Percentiles rank a stretch among this genome's conserved stretches.
These are phyloP conservation scores for Nebria salina DNA, from an alignment of 2,888 invertebrate genomes.

Conservation along the genomic window DNA sequence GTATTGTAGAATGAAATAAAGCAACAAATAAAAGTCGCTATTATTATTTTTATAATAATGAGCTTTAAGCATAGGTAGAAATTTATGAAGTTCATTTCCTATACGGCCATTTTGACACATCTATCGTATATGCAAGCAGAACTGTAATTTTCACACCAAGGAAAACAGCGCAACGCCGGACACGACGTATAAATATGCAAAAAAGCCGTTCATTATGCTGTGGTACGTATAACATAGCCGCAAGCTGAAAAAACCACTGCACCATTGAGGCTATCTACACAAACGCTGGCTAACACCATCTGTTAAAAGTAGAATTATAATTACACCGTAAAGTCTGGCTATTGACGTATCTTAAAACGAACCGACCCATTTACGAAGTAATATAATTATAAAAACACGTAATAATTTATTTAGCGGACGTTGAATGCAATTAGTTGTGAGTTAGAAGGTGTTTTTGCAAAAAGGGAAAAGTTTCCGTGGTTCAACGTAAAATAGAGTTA, in stretches of 20 bases:
- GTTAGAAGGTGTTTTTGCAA: conserved; percentile 25
- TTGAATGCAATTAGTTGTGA: conserved; percentile 36
- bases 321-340: background rate
- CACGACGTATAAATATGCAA: conserved; percentile 18
- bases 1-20: background rate
- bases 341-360: conserved; percentile 26
- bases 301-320: conserved; percentile 3
- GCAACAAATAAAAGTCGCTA: conserved; percentile 5
- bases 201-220: conserved; percentile 9
- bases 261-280: background rate
- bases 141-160: conserved; percentile 16
- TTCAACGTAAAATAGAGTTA: background rate
- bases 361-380: conserved; percentile 28
- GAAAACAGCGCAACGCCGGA: conserved; percentile 12
- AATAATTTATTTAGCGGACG: conserved; percentile 33
- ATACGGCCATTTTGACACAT: conserved; percentile 31
- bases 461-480: background rate
- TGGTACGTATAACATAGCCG: background rate
- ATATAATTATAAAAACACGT: conserved; percentile 40
- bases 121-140: conserved; percentile 7
- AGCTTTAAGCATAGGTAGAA: background rate
- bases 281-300: background rate
- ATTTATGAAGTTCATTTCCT: conserved; percentile 36
- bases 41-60: conserved; percentile 6
- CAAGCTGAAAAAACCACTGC: conserved; percentile 4